Conservation (phyloP, 2,888 invertebrate species). For the Mythimna pallens region DNA sequence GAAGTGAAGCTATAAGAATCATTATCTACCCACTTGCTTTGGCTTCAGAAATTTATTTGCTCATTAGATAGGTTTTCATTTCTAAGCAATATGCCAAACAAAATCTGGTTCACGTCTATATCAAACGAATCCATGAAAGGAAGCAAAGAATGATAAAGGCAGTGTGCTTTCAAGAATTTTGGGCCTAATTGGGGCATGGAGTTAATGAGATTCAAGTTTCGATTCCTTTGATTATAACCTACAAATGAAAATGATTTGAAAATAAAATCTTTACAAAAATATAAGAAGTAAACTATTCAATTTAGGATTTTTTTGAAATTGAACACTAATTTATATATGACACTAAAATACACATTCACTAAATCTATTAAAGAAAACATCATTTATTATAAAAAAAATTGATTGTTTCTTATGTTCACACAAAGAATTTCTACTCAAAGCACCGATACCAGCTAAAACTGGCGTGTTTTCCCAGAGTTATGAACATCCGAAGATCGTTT, state of each 20-base stretch:
- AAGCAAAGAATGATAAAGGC: constrained; percentile 19
- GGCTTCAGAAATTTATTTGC: not conserved
- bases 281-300: too few relatives aligned
- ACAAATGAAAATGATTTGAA: not conserved
- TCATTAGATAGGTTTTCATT: constrained; percentile 19
- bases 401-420: too few relatives aligned
- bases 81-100: constrained; percentile 11
- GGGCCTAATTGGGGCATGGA: constrained; percentile 38
- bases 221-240: constrained; percentile 22
- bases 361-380: too few relatives aligned
- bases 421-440: too few relatives aligned
- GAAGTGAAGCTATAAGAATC: not conserved
- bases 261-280: too few relatives aligned
- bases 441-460: too few relatives aligned
- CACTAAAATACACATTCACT: too few relatives aligned
- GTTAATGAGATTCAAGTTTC: constrained; percentile 45
- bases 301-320: too few relatives aligned
- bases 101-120: not conserved
- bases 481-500: not conserved
- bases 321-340: too few relatives aligned
- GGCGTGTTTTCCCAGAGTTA: not conserved
- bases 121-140: constrained; percentile 23
- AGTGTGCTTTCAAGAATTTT: constrained; percentile 12
- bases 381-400: too few relatives aligned
- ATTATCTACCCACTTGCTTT: not conserved